These are phyloP conservation scores for Vulpes lagopus DNA, from an alignment of 2,113 vertebrate genomes.

Conservation along the genomic window DNA sequence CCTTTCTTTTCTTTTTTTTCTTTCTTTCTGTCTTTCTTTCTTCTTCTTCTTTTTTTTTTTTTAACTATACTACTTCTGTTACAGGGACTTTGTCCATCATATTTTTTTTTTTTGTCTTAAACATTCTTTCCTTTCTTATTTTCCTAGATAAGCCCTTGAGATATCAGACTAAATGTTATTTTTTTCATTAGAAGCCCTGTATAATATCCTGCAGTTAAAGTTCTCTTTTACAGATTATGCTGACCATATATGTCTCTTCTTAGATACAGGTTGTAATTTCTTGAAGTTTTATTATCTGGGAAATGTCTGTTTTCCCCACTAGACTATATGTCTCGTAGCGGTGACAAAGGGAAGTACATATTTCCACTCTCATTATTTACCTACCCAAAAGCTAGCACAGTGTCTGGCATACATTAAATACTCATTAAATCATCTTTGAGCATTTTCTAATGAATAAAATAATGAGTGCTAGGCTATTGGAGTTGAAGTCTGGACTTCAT, in stretches of 20 bases:
- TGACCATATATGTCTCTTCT: background rate
- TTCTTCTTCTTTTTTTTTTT: background rate
- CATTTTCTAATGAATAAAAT: background rate
- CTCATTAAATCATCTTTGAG: background rate
- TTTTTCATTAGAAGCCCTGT: background rate
- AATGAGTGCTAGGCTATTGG: background rate
- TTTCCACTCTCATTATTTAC: background rate
- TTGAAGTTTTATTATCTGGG: background rate
- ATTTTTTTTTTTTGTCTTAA: background rate
- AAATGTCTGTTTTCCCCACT: background rate
- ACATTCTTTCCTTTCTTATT: background rate
- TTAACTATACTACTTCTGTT: background rate
- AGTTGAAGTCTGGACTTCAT: background rate
- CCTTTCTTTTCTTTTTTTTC: background rate
- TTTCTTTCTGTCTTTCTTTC: background rate
- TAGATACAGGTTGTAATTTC: background rate
- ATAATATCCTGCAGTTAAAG: background rate
- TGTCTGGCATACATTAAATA: background rate
- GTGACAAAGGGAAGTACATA: rapidly evolving
- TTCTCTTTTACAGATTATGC: background rate
- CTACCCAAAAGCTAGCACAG: background rate
- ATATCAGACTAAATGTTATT: background rate
- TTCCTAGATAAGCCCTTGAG: background rate
- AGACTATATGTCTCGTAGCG: background rate
- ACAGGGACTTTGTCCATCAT: background rate